phyloP scores from a whole-genome alignment of 1,140 invertebrate species.

The Megalopta genalis region DNA sequence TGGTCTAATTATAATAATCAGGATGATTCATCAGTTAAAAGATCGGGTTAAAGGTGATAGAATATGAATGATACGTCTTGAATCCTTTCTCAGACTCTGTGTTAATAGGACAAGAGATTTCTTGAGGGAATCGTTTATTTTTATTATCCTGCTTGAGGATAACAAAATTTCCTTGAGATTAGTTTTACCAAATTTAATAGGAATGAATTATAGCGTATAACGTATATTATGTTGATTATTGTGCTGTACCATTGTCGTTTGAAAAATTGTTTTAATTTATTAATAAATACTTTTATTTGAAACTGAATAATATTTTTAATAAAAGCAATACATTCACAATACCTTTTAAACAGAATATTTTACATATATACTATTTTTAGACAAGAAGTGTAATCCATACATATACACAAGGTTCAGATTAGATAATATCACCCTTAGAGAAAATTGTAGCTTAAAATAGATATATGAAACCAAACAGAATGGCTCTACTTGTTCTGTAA shows the following conservation, averaged over 20 bases:
- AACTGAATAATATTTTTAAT: not conserved
- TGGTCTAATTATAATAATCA: slow-evolving; percentile 62
- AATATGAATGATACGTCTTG: slow-evolving; percentile 32
- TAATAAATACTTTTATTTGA: not conserved
- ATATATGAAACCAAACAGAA: slow-evolving; percentile 13
- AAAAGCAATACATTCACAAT: not conserved
- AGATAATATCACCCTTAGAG: slow-evolving; percentile 59
- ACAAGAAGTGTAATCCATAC: slow-evolving; percentile 29
- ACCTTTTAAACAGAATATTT: slow-evolving; percentile 17
- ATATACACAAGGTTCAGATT: slow-evolving; percentile 58
- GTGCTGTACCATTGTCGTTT: not conserved
- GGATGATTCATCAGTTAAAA: slow-evolving; percentile 69
- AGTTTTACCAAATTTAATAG: not conserved
- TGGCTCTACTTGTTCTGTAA: not conserved
- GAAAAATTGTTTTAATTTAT: not conserved
- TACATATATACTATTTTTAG: slow-evolving; percentile 51
- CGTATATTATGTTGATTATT: not conserved
- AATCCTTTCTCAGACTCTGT: slow-evolving; percentile 14
- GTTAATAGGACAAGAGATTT: not conserved
- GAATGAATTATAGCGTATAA: not conserved
- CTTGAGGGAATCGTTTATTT: not conserved
- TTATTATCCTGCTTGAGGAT: not conserved
- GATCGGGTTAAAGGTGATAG: slow-evolving; percentile 62
- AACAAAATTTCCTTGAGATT: not conserved
- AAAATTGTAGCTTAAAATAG: slow-evolving; percentile 59